Percentiles rank a stretch among this genome's conserved stretches.
Evolutionary conservation across 2,113 vertebrate species (phyloP).

Genomic region (Phalacrocorax aristotelis): DNA sequence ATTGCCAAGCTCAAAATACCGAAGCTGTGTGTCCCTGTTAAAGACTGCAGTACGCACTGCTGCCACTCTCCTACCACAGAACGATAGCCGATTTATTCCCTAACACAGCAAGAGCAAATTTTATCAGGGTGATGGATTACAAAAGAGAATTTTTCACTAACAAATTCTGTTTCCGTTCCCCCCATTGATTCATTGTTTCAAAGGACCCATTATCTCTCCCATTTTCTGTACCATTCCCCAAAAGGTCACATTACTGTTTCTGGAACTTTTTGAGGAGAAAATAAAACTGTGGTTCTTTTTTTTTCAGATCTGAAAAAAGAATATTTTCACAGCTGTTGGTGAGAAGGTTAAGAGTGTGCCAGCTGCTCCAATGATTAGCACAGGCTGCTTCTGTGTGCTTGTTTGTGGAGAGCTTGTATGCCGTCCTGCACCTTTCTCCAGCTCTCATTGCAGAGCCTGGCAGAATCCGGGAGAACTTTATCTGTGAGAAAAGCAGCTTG

Average conservation of each 20-base stretch:
- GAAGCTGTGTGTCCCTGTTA: not conserved
- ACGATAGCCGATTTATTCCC: not conserved
- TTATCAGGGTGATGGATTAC: conserved; percentile 1
- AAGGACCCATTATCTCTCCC: conserved; percentile 18
- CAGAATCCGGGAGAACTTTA: not conserved
- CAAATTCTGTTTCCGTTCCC: not conserved
- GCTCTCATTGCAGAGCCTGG: not conserved
- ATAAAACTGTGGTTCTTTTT: not conserved
- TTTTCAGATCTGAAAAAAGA: not conserved
- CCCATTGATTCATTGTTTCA: conserved; percentile 36
- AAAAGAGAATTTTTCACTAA: not conserved
- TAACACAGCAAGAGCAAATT: not conserved
- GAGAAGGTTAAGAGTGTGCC: conserved; percentile 14
- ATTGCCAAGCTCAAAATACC: not conserved
- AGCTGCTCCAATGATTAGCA: not conserved
- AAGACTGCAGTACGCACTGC: not conserved
- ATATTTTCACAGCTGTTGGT: conserved; percentile 28
- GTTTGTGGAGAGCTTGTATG: not conserved
- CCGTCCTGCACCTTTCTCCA: not conserved
- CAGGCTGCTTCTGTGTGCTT: not conserved
- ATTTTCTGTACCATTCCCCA: not conserved
- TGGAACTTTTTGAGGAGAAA: not conserved
- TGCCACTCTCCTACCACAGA: not conserved
- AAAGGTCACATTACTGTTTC: conserved; percentile 10
- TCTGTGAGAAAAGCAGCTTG: conserved; percentile 23